phyloP scores from a whole-genome alignment of 2,888 invertebrate species.

The Encarsia formosa region DNA sequence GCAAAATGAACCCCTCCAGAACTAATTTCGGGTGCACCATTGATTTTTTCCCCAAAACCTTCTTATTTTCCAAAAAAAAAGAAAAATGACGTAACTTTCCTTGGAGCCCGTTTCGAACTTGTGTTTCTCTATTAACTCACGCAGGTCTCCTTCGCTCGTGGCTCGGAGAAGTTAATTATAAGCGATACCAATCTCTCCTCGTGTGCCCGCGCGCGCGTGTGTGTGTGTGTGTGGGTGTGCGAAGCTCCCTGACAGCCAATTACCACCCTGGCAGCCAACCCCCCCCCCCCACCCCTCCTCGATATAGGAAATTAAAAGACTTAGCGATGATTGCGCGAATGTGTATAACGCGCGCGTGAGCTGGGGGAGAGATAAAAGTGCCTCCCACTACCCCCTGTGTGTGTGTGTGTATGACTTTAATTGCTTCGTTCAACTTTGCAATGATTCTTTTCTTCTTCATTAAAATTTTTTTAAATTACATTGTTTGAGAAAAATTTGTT shows the following conservation, averaged over 20 bases:
- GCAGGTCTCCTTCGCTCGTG: slow-evolving; percentile 48
- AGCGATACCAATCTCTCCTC: slow-evolving; percentile 52
- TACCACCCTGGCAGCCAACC: slow-evolving; percentile 50
- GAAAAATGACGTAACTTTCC: too few species aligned
- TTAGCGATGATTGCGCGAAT: slow-evolving; percentile 47
- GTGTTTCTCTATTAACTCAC: too few species aligned
- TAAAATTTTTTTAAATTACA: too few species aligned
- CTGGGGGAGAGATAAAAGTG: slow-evolving; percentile 19
- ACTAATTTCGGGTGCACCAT: too few species aligned
- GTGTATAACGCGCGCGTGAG: not conserved
- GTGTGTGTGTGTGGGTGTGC: slow-evolving; percentile 29
- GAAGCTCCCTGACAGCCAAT: slow-evolving; percentile 52
- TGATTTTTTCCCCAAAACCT: too few species aligned
- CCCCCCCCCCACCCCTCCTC: slow-evolving; percentile 35
- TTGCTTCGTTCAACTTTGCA: slow-evolving; percentile 12
- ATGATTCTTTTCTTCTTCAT: too few species aligned
- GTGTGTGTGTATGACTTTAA: slow-evolving; percentile 24
- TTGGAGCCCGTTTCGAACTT: too few species aligned
- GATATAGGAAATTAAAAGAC: slow-evolving; percentile 52
- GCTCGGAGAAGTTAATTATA: slow-evolving; percentile 53
- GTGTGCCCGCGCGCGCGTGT: slow-evolving; percentile 46
- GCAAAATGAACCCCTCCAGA: too few species aligned
- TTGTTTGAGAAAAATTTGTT: too few species aligned
- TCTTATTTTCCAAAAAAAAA: too few species aligned
- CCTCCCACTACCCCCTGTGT: too few species aligned